These are phyloP conservation scores for Murina feae DNA, from an alignment of 2,113 vertebrate species.

Conservation along the genomic window DNA sequence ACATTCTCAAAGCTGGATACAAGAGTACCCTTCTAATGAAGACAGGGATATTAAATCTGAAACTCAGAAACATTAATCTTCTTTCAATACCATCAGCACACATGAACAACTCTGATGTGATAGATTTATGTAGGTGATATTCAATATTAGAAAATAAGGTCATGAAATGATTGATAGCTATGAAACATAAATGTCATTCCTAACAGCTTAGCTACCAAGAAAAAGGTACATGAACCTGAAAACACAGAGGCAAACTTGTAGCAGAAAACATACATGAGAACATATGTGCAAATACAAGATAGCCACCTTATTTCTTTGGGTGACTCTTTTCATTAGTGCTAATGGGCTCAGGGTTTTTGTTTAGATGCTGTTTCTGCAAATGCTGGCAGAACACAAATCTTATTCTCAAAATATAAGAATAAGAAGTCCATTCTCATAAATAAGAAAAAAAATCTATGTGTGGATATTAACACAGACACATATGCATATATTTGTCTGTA, in stretches of 20 bases:
- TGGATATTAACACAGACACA: neutral
- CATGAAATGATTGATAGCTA: neutral
- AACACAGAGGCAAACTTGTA: conserved; percentile 39
- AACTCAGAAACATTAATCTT: neutral
- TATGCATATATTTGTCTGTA: neutral
- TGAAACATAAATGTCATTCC: neutral
- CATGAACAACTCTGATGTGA: neutral
- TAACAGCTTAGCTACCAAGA: conserved; percentile 27
- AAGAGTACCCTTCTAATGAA: neutral
- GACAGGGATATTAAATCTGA: neutral
- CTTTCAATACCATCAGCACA: neutral
- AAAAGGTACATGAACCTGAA: conserved; percentile 2
- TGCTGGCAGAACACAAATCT: conserved; percentile 48
- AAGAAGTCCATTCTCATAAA: conserved; percentile 28
- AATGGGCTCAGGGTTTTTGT: conserved; percentile 45
- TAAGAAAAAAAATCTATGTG: conserved; percentile 23
- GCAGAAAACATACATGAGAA: conserved; percentile 51
- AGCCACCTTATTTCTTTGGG: conserved; percentile 48
- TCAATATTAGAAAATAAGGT: conserved; percentile 30
- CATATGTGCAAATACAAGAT: conserved; percentile 33
- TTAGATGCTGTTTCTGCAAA: conserved; percentile 42
- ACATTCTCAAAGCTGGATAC: neutral
- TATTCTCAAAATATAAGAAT: too few relatives aligned
- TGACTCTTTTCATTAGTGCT: conserved; percentile 62
- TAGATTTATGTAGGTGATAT: neutral